A percentile compares a stretch with the other conserved stretches of the same genome.
Evolutionary conservation across 1,140 invertebrate species (phyloP).

Genomic region (Scaptomyza graminum): DNA sequence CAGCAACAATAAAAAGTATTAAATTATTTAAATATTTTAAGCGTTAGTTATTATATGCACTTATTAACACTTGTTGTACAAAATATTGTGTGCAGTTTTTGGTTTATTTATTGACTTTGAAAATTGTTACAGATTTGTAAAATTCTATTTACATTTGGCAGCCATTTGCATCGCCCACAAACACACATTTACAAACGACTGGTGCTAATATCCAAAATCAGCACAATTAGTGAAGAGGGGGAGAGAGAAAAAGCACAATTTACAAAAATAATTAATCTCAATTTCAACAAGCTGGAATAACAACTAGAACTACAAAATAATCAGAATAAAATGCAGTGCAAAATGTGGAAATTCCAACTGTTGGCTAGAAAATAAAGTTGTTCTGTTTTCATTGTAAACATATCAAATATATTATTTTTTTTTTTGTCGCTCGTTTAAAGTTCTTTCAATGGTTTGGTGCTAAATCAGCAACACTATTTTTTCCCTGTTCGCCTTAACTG

Average conservation of each 20-base stretch:
- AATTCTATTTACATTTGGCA: conserved; percentile 45
- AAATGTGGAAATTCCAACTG: too few species aligned
- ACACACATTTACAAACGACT: conserved; percentile 7
- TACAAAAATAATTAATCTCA: conserved; percentile 54
- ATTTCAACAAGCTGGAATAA: conserved; percentile 35
- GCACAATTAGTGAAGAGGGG: conserved; percentile 41
- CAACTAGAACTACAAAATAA: conserved; percentile 9
- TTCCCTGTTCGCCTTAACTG: background rate
- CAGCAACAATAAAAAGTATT: conserved; percentile 42
- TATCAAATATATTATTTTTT: conserved; percentile 46
- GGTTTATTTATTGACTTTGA: too few species aligned
- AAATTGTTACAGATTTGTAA: conserved; percentile 64
- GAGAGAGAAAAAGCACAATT: conserved; percentile 17
- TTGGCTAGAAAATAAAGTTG: too few species aligned
- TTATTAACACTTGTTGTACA: too few species aligned
- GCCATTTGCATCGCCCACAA: conserved; percentile 8
- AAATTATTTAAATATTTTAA: conserved; percentile 39
- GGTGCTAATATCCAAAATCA: conserved; percentile 48
- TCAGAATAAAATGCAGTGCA: conserved; percentile 25
- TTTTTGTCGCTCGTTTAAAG: conserved; percentile 59
- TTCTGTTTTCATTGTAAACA: conserved; percentile 35
- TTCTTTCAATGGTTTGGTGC: background rate
- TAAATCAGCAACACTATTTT: background rate
- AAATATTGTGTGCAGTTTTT: too few species aligned
- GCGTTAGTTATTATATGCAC: too few species aligned